These are phyloP conservation scores for Odontomachus brunneus DNA, from an alignment of 1,140 invertebrate species.

Conservation along the genomic window DNA sequence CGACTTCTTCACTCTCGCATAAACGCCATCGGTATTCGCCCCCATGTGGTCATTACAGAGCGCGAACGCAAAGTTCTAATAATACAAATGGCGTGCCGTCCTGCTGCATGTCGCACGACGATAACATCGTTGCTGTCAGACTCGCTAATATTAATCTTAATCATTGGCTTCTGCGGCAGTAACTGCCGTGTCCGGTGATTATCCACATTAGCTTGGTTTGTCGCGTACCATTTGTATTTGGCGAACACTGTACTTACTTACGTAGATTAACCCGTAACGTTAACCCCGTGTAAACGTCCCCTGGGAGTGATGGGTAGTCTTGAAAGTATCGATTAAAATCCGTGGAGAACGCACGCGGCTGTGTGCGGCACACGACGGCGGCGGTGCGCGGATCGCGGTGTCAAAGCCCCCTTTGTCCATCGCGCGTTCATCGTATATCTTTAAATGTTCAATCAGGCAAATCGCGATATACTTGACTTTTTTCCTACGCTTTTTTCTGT, in stretches of 20 bases:
- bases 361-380: too few relatives aligned
- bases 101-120: constrained; percentile 45
- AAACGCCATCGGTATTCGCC: not conserved
- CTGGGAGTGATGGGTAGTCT: not conserved
- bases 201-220: constrained; percentile 60
- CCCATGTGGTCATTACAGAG: not conserved
- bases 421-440: constrained; percentile 35
- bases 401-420: constrained; percentile 26
- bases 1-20: not conserved
- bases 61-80: constrained; percentile 36
- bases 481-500: constrained; percentile 2
- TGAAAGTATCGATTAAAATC: constrained; percentile 35
- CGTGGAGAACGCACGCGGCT: not conserved
- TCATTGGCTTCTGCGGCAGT: constrained; percentile 56
- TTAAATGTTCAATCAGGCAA: constrained; percentile 45
- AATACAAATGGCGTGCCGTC: constrained; percentile 42
- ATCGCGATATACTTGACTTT: constrained; percentile 34
- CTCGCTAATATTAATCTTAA: constrained; percentile 63
- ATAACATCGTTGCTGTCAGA: constrained; percentile 60
- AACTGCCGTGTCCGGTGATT: constrained; percentile 60
- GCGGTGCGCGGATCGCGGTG: not conserved
- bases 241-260: constrained; percentile 29
- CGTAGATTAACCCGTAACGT: constrained; percentile 34
- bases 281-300: constrained; percentile 18
- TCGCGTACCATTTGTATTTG: constrained; percentile 53